These are phyloP conservation scores for Drosophila fulvimacula DNA, from an alignment of 2,888 invertebrate genomes.

Conservation along the genomic window DNA sequence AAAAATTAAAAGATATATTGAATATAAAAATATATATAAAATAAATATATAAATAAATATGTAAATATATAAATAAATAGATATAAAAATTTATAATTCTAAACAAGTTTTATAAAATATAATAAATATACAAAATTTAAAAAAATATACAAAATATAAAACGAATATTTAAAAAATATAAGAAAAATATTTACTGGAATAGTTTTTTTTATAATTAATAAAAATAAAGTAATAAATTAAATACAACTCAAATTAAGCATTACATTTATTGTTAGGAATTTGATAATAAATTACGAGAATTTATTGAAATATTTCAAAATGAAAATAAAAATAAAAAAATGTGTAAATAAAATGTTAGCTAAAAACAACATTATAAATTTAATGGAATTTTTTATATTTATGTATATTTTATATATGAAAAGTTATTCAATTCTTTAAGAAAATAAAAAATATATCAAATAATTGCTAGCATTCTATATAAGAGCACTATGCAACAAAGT, in stretches of 20 bases:
- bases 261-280: not conserved
- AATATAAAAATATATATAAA: not conserved
- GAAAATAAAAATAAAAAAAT: not conserved
- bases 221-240: no score
- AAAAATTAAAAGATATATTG: no score
- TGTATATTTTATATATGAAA: no score
- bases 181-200: no score
- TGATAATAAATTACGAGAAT: not conserved
- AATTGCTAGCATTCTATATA: not conserved
- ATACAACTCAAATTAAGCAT: not conserved
- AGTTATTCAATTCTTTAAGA: not conserved
- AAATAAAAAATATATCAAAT: not conserved
- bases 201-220: not conserved
- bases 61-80: not conserved
- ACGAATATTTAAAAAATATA: not conserved
- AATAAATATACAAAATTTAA: no score
- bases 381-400: no score
- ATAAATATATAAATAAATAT: not conserved
- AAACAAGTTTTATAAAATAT: no score
- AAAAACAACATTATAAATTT: no score
- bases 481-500: conserved; percentile 12
- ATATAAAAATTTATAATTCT: no score
- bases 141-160: no score
- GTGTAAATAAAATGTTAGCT: not conserved
- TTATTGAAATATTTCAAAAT: not conserved